A percentile compares a stretch with the other conserved stretches of the same genome.
phyloP scores from a whole-genome alignment of 1,140 invertebrate genomes.

The Polypedilum pembai region DNA sequence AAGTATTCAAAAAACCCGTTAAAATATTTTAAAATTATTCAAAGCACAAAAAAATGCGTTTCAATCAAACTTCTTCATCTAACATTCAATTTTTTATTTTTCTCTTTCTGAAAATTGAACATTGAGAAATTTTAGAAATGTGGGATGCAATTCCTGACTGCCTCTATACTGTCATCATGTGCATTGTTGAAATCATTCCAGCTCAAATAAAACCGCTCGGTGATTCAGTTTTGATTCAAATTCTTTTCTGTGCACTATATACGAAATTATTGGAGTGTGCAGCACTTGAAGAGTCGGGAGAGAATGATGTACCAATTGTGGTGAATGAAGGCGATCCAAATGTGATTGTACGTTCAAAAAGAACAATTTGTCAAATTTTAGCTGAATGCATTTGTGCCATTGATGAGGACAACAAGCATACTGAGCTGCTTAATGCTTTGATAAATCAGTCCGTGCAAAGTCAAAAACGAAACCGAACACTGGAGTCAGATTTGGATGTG shows the following conservation, averaged over 20 bases:
- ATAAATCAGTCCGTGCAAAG: constrained; percentile 48
- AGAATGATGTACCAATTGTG: constrained; percentile 32
- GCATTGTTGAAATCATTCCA: constrained; percentile 58
- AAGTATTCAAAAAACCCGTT: background rate
- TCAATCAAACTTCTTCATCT: background rate
- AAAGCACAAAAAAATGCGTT: no score
- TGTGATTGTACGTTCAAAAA: constrained; percentile 36
- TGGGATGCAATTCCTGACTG: constrained; percentile 54
- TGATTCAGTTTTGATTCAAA: constrained; percentile 60
- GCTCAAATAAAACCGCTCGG: constrained; percentile 56
- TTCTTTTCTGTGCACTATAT: constrained; percentile 52
- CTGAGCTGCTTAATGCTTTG: constrained; percentile 56
- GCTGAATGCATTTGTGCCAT: constrained; percentile 70
- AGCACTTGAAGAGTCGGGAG: constrained; percentile 42
- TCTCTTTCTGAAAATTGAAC: no score
- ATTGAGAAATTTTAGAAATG: constrained; percentile 42
- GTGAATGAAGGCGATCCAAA: constrained; percentile 32
- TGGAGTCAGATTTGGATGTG: constrained; percentile 31
- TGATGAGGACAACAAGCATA: constrained; percentile 66
- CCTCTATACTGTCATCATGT: constrained; percentile 47
- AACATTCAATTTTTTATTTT: background rate
- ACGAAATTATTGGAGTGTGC: constrained; percentile 49
- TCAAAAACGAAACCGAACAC: constrained; percentile 31
- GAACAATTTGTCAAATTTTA: constrained; percentile 48
- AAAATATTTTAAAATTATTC: no score